Percentiles rank a stretch among this genome's conserved stretches.
phyloP scores from a whole-genome alignment of 30 jellyfish, hydroid and myxozoan species.

The Turritopsis rubra region DNA sequence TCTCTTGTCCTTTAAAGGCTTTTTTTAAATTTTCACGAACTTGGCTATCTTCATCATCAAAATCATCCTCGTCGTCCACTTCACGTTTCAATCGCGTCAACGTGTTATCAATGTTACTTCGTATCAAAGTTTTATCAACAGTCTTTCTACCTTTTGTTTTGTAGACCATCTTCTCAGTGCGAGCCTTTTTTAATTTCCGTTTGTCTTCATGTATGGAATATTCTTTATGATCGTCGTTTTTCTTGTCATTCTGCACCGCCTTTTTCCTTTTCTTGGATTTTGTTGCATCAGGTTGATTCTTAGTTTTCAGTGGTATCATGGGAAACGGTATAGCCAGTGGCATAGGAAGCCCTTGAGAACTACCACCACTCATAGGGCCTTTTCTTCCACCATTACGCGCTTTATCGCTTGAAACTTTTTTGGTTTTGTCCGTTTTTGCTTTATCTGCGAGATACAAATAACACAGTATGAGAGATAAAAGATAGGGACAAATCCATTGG shows the following conservation, averaged over 20 bases:
- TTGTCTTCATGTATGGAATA: constrained; percentile 1
- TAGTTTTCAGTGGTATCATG: constrained; percentile 27
- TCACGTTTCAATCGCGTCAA: not conserved
- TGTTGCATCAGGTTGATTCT: constrained; percentile 6
- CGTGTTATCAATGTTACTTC: not conserved
- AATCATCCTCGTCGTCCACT: constrained; percentile 2
- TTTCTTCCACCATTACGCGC: constrained; percentile 41
- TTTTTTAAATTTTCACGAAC: not conserved
- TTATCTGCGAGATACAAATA: not conserved
- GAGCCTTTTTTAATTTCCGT: not conserved
- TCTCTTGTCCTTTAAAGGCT: not conserved
- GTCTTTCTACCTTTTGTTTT: not conserved
- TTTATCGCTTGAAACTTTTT: constrained; percentile 33
- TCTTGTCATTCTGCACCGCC: constrained; percentile 1
- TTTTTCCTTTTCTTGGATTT: not conserved
- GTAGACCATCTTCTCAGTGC: not conserved
- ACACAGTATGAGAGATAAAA: not conserved
- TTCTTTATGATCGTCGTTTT: not conserved
- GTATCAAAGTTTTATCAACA: not conserved
- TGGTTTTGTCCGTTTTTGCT: not conserved
- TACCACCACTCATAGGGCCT: constrained; percentile 79
- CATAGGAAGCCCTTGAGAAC: constrained; percentile 42
- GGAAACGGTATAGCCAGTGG: constrained; percentile 86
- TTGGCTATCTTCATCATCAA: not conserved
- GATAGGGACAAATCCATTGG: too few relatives aligned